These are phyloP conservation scores for Percopsis transmontana DNA, from an alignment of 2,113 vertebrate species.

Conservation along the genomic window DNA sequence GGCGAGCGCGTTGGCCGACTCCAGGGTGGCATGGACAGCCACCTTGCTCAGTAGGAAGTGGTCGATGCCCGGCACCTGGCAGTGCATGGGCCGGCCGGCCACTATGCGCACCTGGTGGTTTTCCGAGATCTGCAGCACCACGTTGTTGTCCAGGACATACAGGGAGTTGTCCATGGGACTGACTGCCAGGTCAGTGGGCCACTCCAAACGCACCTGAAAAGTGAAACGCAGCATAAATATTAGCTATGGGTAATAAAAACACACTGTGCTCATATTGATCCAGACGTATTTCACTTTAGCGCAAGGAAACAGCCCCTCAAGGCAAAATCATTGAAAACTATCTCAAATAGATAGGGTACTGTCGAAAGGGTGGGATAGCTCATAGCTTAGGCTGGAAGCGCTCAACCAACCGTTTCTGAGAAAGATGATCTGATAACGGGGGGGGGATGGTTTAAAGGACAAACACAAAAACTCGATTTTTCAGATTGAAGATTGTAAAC, in stretches of 20 bases:
- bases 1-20: conserved; percentile 90
- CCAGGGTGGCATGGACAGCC: conserved; percentile 91
- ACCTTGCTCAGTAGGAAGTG: conserved; percentile 96
- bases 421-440: conserved; percentile 59
- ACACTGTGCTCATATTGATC: conserved; percentile 42
- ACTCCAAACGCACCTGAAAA: conserved; percentile 91
- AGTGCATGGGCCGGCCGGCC: conserved; percentile 95
- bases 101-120: conserved; percentile 97
- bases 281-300: conserved; percentile 39
- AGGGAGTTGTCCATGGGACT: conserved; percentile 97
- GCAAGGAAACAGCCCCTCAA: conserved; percentile 16
- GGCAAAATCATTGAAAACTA: conserved; percentile 33
- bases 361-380: conserved; percentile 35
- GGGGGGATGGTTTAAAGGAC: conserved; percentile 43
- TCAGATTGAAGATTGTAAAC: conserved; percentile 47
- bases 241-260: conserved; percentile 30
- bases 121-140: conserved; percentile 95
- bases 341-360: conserved; percentile 23
- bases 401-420: conserved; percentile 34
- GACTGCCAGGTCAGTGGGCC: conserved; percentile 95
- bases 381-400: conserved; percentile 15
- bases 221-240: conserved; percentile 27
- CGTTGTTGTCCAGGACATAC: conserved; percentile 95
- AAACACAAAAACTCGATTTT: conserved; percentile 43
- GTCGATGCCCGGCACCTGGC: conserved; percentile 96